Percentiles rank a stretch among this genome's conserved stretches.
phyloP scores from a whole-genome alignment of 2,797 vertebrate species.

The Gymnothorax javanicus region DNA sequence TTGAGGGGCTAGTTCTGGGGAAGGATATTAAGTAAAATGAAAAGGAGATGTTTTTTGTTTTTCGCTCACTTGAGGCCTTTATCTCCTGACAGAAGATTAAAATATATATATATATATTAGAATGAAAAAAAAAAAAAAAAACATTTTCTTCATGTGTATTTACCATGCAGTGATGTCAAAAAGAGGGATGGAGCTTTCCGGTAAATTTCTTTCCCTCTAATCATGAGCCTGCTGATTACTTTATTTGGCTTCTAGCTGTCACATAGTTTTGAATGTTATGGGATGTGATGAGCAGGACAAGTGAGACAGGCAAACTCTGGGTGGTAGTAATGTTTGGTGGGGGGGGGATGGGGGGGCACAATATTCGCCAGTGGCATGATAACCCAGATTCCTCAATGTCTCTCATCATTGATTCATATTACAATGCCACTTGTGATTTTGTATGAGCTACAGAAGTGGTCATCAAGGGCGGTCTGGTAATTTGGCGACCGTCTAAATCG shows the following conservation, averaged over 20 bases:
- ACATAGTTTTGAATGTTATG: conserved; percentile 5
- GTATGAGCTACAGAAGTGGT: not conserved
- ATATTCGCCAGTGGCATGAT: not conserved
- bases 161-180: conserved; percentile 57
- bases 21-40: conserved; percentile 53
- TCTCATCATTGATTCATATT: not conserved
- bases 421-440: not conserved
- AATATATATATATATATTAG: conserved; percentile 67
- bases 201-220: not conserved
- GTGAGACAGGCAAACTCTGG: not conserved
- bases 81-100: conserved; percentile 81
- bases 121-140: conserved; percentile 77
- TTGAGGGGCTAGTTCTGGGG: conserved; percentile 65
- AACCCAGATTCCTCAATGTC: not conserved
- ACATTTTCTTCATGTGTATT: conserved; percentile 66
- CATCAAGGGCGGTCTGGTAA: not conserved
- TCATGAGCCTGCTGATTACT: not conserved
- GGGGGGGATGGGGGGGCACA: not conserved
- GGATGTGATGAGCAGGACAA: not conserved
- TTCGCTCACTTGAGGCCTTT: conserved; percentile 91
- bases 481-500: not conserved
- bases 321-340: no score
- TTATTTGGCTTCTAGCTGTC: not conserved
- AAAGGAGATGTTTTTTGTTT: conserved; percentile 38
- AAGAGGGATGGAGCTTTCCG: conserved; percentile 22